These are phyloP conservation scores for Sphyrna mokarran DNA, from an alignment of 2,113 vertebrate species.

Conservation along the genomic window DNA sequence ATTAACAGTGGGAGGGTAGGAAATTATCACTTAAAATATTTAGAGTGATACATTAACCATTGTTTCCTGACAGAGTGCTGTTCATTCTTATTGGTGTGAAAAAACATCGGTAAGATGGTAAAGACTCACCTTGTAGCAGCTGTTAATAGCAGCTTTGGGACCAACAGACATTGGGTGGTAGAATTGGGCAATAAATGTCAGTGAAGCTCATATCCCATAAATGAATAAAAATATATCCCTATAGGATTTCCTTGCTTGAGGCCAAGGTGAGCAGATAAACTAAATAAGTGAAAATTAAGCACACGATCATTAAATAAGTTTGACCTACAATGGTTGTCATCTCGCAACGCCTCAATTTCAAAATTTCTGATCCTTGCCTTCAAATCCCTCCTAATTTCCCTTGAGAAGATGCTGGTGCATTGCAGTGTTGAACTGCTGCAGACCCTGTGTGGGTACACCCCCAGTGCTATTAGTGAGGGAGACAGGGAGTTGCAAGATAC, in stretches of 20 bases:
- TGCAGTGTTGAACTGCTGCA: background rate
- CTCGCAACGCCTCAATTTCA: too few relatives aligned
- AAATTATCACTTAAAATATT: too few relatives aligned
- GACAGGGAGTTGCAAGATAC: background rate
- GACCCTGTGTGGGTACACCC: background rate
- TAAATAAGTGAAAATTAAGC: background rate
- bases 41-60: too few relatives aligned
- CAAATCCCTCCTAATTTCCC: background rate
- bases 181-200: too few relatives aligned
- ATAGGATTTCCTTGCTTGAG: too few relatives aligned
- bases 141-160: background rate
- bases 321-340: too few relatives aligned
- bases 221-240: too few relatives aligned
- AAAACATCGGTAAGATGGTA: background rate
- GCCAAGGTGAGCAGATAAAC: background rate
- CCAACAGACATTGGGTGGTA: background rate
- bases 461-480: background rate
- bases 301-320: too few relatives aligned
- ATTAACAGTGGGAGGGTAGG: background rate
- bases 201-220: too few relatives aligned
- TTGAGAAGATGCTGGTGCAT: background rate
- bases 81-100: background rate
- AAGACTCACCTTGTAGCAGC: background rate
- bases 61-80: background rate
- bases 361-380: too few relatives aligned